These are phyloP conservation scores for Neoitamus cyanurus DNA, from an alignment of 2,888 invertebrate genomes.

Conservation along the genomic window DNA sequence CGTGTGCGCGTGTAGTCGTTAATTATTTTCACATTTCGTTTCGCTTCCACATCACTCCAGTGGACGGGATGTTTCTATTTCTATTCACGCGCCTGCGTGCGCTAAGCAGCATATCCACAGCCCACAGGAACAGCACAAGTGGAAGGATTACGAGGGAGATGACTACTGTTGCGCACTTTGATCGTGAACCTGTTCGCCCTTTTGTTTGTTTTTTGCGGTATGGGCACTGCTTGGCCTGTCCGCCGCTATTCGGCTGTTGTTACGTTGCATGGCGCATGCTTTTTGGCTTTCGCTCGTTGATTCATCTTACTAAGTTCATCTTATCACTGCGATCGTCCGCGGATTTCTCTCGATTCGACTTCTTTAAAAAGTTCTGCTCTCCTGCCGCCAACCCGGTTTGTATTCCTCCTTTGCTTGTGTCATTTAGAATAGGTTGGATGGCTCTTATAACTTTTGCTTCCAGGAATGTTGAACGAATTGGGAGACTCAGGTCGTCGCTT, in stretches of 20 bases:
- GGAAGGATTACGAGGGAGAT: background rate
- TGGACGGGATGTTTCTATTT: background rate
- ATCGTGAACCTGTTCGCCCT: slow-evolving; percentile 27
- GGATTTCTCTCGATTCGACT: background rate
- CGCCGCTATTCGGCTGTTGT: background rate
- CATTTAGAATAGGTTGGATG: too few species aligned
- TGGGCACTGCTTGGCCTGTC: background rate
- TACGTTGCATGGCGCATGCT: background rate
- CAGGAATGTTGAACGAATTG: too few species aligned
- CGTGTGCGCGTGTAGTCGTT: background rate
- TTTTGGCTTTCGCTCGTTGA: background rate
- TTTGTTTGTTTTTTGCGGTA: background rate
- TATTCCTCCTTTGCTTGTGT: too few species aligned
- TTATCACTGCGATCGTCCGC: background rate
- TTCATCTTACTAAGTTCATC: background rate
- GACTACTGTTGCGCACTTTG: background rate
- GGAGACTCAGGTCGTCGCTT: too few species aligned
- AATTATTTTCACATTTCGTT: background rate
- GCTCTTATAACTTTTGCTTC: too few species aligned
- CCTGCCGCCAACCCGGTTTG: too few species aligned
- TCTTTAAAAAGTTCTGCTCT: background rate
- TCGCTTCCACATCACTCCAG: background rate
- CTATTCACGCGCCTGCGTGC: background rate
- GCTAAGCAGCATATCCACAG: background rate
- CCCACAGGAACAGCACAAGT: background rate